phyloP scores from a whole-genome alignment of 1,140 invertebrate genomes.

The Campoletis sonorensis region DNA sequence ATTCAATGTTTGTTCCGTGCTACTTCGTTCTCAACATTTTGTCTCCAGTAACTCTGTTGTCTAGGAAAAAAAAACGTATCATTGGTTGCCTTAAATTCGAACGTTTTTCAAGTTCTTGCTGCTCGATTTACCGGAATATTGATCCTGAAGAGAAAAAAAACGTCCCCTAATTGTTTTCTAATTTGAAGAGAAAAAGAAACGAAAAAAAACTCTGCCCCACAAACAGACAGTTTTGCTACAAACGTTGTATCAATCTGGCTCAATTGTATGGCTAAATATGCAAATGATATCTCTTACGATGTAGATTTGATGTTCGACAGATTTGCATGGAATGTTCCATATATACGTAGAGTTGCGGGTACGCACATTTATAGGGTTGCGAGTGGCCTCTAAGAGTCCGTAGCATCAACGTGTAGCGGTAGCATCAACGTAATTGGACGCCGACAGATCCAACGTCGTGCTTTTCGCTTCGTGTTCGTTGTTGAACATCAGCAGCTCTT shows the following conservation, averaged over 20 bases:
- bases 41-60: neutral
- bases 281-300: neutral
- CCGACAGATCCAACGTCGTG: slow-evolving; percentile 47
- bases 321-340: neutral
- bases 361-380: slow-evolving; percentile 25
- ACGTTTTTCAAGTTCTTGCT: too few relatives aligned
- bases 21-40: neutral
- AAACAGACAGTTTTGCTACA: too few relatives aligned
- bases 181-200: too few relatives aligned
- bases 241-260: too few relatives aligned
- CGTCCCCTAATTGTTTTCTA: too few relatives aligned
- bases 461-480: slow-evolving; percentile 6
- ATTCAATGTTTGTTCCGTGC: neutral
- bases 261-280: too few relatives aligned
- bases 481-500: slow-evolving; percentile 16
- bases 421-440: slow-evolving; percentile 60
- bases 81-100: too few relatives aligned
- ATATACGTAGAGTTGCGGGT: slow-evolving; percentile 11
- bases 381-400: slow-evolving; percentile 52
- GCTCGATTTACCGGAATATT: too few relatives aligned
- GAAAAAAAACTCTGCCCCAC: too few relatives aligned
- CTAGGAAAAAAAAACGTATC: too few relatives aligned
- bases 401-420: slow-evolving; percentile 52
- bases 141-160: too few relatives aligned
- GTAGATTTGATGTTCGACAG: neutral